Base-by-base conservation (phyloP, 2,888 invertebrate species). In the Cantharis nigra region DNA sequence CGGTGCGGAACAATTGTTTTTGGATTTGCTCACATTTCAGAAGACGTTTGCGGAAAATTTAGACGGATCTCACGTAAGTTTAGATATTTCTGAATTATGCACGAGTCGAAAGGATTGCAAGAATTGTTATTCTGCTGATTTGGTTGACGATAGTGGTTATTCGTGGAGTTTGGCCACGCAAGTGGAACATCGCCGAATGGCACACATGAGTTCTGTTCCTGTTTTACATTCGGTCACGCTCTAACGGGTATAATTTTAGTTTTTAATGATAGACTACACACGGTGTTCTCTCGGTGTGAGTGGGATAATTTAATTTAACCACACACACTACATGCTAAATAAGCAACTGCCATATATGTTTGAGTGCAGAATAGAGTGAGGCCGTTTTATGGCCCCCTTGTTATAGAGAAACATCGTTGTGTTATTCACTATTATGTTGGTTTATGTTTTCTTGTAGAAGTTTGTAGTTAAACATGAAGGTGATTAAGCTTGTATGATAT, bases 1-100 rank as follows among this genome's bases (percentile, higher is more conserved):
- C 84, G 92, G 92, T 84, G 92, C 92, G 86, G 92, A 92, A 85
- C 91, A 92, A 88, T 87, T 92, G 85, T 88, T 92, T 83, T 89
- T 90, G 49, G 92, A 92, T 85, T 89, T 92, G 81, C 90, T 91
- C 86, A 90, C 89, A 83, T 89, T 91, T 84, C 91, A 91, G 85
- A 89, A 90, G 82, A 87, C 87, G 79, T 90, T 90, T 86, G 88
- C 89, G 84, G 87, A 86, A 78, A 86, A 78, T 80, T 76, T 84
- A 81, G 84, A 83, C 30, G 79, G 82, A 69, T 81, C 85, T 20
- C 85, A 87, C 78, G 78, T 83, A 11, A 84, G 81, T 67, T 86
- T 82, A 80, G 84, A 87, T 80, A 81, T 86, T 70, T 80, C 83
- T 28, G 84, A 85, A 70, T 79, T 85, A 63, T 75, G 83, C 14